phyloP scores from a whole-genome alignment of 2,797 vertebrate species.

The Scolopax rusticola region DNA sequence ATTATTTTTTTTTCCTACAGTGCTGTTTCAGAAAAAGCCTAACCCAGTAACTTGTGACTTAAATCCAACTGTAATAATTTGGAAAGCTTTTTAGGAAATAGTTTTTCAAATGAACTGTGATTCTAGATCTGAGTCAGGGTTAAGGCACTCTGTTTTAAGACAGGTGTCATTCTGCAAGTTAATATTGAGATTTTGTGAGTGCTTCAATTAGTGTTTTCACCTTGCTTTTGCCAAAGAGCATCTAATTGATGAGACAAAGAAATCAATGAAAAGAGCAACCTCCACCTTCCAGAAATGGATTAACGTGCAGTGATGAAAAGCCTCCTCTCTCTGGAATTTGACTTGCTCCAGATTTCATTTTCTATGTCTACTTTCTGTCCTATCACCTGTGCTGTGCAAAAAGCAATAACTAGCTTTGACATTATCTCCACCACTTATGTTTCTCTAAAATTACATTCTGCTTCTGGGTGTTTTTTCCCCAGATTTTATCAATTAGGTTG shows the following conservation, averaged over 20 bases:
- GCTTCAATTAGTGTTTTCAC: background rate
- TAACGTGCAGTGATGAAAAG: background rate
- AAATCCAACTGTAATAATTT: background rate
- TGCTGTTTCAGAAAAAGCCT: background rate
- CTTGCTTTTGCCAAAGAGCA: background rate
- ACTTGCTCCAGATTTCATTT: background rate
- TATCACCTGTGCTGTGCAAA: background rate
- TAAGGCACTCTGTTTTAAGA: background rate
- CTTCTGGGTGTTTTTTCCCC: constrained; percentile 9
- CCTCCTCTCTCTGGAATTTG: background rate
- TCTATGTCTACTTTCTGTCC: background rate
- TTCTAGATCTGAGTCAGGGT: background rate
- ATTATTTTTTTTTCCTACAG: background rate
- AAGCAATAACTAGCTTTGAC: constrained; percentile 50
- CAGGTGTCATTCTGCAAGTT: background rate
- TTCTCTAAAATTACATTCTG: constrained; percentile 47
- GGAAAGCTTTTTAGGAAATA: background rate
- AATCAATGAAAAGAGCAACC: background rate
- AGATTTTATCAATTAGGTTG: constrained; percentile 20
- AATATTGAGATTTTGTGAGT: background rate
- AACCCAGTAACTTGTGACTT: background rate
- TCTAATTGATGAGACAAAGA: background rate
- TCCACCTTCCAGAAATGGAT: background rate
- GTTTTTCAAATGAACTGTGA: background rate
- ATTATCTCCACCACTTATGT: constrained; percentile 28